Conservation (phyloP, 1,140 invertebrate genomes). For the Drosophila tropicalis region DNA sequence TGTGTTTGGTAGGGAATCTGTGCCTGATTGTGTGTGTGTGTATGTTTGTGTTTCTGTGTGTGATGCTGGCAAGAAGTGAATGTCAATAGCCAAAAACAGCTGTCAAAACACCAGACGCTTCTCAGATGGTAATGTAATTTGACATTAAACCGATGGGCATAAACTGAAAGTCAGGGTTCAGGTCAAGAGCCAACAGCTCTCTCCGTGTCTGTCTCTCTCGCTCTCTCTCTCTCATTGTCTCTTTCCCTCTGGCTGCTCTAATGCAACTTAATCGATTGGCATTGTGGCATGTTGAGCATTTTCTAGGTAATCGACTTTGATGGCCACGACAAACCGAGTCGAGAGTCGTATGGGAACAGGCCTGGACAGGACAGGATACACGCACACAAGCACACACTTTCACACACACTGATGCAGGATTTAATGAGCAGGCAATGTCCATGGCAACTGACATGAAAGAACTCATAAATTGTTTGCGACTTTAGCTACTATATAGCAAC, state of each 20-base stretch:
- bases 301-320: slow-evolving; percentile 79
- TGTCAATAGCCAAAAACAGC: slow-evolving; percentile 77
- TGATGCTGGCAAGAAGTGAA: slow-evolving; percentile 57
- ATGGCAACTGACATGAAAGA: slow-evolving; percentile 47
- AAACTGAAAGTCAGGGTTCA: slow-evolving; percentile 28
- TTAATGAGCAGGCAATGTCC: slow-evolving; percentile 47
- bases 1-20: not conserved
- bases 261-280: slow-evolving; percentile 74
- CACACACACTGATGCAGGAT: slow-evolving; percentile 12
- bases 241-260: slow-evolving; percentile 14
- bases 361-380: slow-evolving; percentile 14
- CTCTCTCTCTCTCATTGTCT: not conserved
- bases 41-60: slow-evolving; percentile 3
- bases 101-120: slow-evolving; percentile 72
- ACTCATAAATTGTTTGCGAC: slow-evolving; percentile 61
- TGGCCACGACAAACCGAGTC: slow-evolving; percentile 39
- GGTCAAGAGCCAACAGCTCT: slow-evolving; percentile 5
- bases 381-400: not conserved
- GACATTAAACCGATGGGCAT: slow-evolving; percentile 68
- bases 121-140: slow-evolving; percentile 74
- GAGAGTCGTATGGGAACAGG: slow-evolving; percentile 36
- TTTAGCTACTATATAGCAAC: slow-evolving; percentile 57
- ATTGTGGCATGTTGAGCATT: slow-evolving; percentile 65
- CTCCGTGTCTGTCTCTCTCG: not conserved
- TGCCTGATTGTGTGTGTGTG: not conserved